A percentile compares a stretch with the other conserved stretches of the same genome.
These are phyloP conservation scores for Hylia prasina DNA, from an alignment of 2,113 vertebrate species.

Conservation along the genomic window DNA sequence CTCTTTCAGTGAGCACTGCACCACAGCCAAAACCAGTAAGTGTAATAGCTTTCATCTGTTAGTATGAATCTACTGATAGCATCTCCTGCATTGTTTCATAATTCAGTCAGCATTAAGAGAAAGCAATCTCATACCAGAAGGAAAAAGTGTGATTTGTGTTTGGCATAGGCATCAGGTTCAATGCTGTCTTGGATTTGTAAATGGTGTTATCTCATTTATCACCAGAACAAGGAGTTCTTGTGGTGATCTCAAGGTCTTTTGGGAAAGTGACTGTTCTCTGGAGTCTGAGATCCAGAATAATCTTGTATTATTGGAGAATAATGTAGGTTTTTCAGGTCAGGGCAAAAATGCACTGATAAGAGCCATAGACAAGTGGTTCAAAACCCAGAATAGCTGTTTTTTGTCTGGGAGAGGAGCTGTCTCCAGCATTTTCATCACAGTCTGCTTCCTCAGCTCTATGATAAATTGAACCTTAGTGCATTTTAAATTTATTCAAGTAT, in stretches of 20 bases:
- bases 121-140: neutral
- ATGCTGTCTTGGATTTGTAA: neutral
- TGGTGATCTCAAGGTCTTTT: neutral
- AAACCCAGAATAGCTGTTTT: neutral
- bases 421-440: neutral
- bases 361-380: neutral
- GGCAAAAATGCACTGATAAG: neutral
- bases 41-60: neutral
- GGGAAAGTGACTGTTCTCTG: neutral
- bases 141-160: neutral
- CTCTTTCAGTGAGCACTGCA: conserved; percentile 90
- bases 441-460: neutral
- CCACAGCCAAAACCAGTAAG: conserved; percentile 92
- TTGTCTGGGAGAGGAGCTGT: neutral
- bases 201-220: neutral
- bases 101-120: neutral
- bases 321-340: neutral
- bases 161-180: neutral
- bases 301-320: neutral
- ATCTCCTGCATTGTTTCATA: neutral
- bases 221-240: neutral
- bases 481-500: neutral
- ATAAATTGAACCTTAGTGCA: neutral
- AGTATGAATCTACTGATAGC: neutral
- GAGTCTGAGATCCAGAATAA: neutral